Percentiles rank a stretch among this genome's conserved stretches.
phyloP scores from a whole-genome alignment of 2,113 vertebrate species.

The Arizona elegans region DNA sequence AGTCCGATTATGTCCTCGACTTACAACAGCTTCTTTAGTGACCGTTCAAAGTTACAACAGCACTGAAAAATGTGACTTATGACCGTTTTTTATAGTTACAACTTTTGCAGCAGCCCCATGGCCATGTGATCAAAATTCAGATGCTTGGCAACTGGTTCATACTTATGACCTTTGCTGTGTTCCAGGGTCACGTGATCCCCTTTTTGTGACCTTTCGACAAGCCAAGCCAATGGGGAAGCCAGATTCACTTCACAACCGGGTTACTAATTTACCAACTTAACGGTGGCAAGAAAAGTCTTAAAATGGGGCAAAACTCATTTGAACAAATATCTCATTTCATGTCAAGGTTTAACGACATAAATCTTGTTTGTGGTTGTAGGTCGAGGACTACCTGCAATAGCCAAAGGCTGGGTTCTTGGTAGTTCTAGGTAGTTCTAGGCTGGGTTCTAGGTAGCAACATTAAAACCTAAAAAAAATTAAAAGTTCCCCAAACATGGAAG shows the following conservation, averaged over 20 bases:
- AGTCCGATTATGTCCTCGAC: not conserved
- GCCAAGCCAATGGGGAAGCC: not conserved
- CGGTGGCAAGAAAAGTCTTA: not conserved
- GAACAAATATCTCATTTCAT: not conserved
- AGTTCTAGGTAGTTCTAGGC: no score
- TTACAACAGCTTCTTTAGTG: not conserved
- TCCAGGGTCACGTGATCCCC: not conserved
- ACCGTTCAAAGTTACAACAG: not conserved
- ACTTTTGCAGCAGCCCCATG: not conserved
- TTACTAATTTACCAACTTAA: not conserved
- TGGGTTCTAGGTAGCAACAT: not conserved
- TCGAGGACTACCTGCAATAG: not conserved
- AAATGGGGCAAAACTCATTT: not conserved
- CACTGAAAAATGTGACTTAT: not conserved
- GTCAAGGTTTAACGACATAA: not conserved
- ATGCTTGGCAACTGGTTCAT: not conserved
- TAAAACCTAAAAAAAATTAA: not conserved
- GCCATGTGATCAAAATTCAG: not conserved
- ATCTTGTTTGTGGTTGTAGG: not conserved
- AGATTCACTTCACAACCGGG: not conserved
- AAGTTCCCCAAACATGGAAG: not conserved
- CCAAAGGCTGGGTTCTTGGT: not conserved
- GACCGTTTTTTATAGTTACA: not conserved
- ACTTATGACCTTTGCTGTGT: not conserved
- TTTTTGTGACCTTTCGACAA: not conserved